Base-by-base conservation (phyloP, 2,888 invertebrate species). In the Thelaira solivaga region DNA sequence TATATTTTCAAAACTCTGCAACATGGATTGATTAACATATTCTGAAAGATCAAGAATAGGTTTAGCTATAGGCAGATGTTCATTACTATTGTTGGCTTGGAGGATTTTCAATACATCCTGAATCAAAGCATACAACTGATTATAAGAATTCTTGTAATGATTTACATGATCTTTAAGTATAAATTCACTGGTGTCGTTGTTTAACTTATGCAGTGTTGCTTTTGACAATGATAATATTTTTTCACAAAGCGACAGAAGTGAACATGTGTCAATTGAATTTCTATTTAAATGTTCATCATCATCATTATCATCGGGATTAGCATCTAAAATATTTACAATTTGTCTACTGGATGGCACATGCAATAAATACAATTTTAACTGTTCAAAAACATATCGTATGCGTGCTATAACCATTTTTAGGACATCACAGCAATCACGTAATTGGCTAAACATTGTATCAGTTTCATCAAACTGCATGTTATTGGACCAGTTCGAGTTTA, bases 331-430 rank as follows among this genome's bases (percentile, higher is more conserved):
- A 18, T 84, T 81, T 45, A 81, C 83, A 1, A 57, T 75, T n/a
- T 47, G 34, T 82, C 83, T 85, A 84, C 82, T 80, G 7, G 84
- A 83, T 0, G 94, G 93, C 69, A 92, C 92, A 76, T 92, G 92
- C 82, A 93, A 91, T 0, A 96, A 85, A 18, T 95, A 88, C 1
- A 94, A 86, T 69, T 90, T 88, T 82, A 94, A 92, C 84, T 96
- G 96, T 80, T 93, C 92, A 22, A 95, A 88, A 8, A 92, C 89
- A 31, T 85, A 85, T 72, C 84, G 81, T 80, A 87, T 84, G 81
- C 84, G 80, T 8, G 83, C 81, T 4, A 88, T 79, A n/a, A 84
- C 81, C 0, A 81, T 57, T 64, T 83, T 85, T 5, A 89, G 64
- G 4, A 73, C 76, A 4, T 82, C 43, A 13, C 82, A 84, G 5